phyloP scores from a whole-genome alignment of 1,140 invertebrate genomes.

The Aphelinus atriplicis region DNA sequence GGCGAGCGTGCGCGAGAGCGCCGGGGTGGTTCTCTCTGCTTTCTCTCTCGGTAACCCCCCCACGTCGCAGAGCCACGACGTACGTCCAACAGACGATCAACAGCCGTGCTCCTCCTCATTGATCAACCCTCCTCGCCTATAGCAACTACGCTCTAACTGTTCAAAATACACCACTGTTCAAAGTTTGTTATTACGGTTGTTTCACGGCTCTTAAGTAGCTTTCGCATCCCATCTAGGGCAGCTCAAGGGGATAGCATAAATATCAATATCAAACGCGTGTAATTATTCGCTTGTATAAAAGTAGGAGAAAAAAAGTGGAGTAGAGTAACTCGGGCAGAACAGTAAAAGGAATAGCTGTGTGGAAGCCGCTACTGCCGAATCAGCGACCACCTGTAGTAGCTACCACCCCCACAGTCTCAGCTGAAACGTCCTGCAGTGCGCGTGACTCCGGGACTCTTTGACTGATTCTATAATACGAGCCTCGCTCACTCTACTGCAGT shows the following conservation, averaged over 20 bases:
- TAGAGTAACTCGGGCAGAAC: no score
- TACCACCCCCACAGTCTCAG: conserved; percentile 33
- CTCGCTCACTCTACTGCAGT: background rate
- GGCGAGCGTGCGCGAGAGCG: conserved; percentile 52
- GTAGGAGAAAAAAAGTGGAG: no score
- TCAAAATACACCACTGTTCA: no score
- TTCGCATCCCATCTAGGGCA: no score
- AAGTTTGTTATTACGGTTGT: no score
- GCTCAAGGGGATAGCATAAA: no score
- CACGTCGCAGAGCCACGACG: conserved; percentile 32
- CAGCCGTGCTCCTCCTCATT: conserved; percentile 50
- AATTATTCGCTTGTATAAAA: no score
- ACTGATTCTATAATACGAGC: background rate
- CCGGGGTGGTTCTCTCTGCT: conserved; percentile 47
- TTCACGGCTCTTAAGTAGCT: no score
- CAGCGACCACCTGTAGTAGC: conserved; percentile 62
- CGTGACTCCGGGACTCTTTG: background rate
- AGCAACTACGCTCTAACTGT: no score
- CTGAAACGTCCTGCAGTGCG: background rate
- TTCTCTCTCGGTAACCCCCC: conserved; percentile 16
- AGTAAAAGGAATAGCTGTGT: no score
- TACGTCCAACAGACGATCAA: conserved; percentile 49
- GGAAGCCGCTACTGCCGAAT: conserved; percentile 27
- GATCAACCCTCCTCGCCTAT: background rate
- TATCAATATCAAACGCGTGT: no score